phyloP scores from a whole-genome alignment of 2,888 invertebrate genomes.

The Phyllotreta striolata region DNA sequence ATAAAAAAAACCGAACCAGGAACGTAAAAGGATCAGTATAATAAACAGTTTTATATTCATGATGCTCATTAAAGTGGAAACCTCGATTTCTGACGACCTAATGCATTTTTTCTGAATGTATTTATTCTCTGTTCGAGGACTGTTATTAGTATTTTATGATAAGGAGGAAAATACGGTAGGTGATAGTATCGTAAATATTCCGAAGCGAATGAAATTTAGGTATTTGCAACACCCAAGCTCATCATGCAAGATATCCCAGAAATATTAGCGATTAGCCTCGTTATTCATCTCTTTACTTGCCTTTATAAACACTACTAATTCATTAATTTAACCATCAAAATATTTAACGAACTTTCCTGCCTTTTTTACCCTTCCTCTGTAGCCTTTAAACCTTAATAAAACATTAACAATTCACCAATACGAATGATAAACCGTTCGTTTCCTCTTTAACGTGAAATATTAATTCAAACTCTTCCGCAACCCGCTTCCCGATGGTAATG shows the following conservation, averaged over 20 bases:
- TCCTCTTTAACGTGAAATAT: conserved; percentile 2
- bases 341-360: background rate
- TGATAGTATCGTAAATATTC: too few species aligned
- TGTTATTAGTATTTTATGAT: too few species aligned
- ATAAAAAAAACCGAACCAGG: conserved; percentile 16
- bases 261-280: too few species aligned
- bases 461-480: conserved; percentile 2
- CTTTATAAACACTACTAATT: background rate
- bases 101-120: conserved; percentile 3
- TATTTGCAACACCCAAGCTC: too few species aligned
- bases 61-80: conserved; percentile 19
- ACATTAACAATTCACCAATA: background rate
- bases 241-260: too few species aligned
- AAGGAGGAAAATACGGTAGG: too few species aligned
- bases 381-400: background rate
- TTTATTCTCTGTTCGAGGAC: too few species aligned
- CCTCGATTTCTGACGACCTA: conserved; percentile 17
- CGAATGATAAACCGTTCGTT: background rate
- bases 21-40: conserved; percentile 13
- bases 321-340: background rate
- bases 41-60: conserved; percentile 24
- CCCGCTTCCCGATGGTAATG: conserved; percentile 11
- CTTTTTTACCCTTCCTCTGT: background rate
- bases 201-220: too few species aligned
- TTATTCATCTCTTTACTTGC: too few species aligned